Conservation (phyloP, 1,140 invertebrate species). For the Zaprionus kolodkinae region DNA sequence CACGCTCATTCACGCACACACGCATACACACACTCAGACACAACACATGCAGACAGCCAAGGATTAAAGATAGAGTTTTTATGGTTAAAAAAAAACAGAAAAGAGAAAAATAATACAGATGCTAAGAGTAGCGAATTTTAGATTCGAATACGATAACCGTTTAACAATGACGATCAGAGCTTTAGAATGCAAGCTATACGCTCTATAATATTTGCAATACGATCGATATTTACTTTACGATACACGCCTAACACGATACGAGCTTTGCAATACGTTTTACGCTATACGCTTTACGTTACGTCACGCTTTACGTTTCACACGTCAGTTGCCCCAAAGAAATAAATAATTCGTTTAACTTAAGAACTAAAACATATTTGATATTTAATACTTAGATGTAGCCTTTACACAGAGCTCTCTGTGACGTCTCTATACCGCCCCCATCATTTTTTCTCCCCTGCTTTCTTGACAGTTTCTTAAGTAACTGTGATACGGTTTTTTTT, state of each 20-base stretch:
- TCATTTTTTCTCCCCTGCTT: constrained; percentile 9
- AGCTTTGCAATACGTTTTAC: constrained; percentile 1
- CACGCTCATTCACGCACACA: constrained; percentile 6
- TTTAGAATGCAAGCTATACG: neutral
- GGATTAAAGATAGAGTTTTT: neutral
- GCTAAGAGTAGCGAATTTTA: constrained; percentile 13
- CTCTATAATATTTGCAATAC: constrained; percentile 1
- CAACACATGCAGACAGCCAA: constrained; percentile 3
- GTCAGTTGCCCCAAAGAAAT: constrained; percentile 48
- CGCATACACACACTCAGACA: constrained; percentile 1
- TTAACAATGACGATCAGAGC: neutral
- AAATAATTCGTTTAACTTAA: constrained; percentile 77
- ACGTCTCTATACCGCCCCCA: neutral
- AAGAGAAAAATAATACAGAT: constrained; percentile 34
- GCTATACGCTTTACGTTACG: constrained; percentile 12
- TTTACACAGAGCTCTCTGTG: constrained; percentile 49
- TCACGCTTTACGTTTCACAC: neutral
- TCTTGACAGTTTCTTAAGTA: constrained; percentile 58
- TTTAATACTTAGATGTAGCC: constrained; percentile 80
- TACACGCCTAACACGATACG: neutral
- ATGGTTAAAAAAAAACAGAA: constrained; percentile 3
- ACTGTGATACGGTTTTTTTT: constrained; percentile 40
- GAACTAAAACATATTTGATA: constrained; percentile 75
- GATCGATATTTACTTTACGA: neutral
- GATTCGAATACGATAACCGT: constrained; percentile 12